Evolutionary conservation across 2,888 invertebrate species (phyloP).

Genomic region (Plagodis dolabraria): DNA sequence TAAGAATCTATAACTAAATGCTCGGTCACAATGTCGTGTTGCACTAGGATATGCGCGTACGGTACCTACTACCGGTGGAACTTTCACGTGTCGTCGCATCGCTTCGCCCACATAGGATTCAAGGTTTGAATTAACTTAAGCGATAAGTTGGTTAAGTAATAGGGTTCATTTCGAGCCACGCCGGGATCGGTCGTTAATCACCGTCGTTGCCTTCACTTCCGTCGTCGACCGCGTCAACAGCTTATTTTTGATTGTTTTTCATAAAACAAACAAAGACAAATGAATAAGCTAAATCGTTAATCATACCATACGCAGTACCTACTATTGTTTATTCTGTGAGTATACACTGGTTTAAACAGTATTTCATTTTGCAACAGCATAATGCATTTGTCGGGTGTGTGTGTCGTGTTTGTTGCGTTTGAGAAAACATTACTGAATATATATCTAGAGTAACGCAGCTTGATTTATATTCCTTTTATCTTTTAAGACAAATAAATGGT

Average conservation of each 20-base stretch:
- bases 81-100: too few species aligned
- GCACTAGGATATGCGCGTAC: too few species aligned
- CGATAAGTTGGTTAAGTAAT: conserved; percentile 74
- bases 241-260: conserved; percentile 82
- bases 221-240: conserved; percentile 67
- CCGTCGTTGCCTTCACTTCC: conserved; percentile 60
- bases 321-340: too few species aligned
- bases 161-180: conserved; percentile 77
- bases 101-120: too few species aligned
- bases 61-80: too few species aligned
- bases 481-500: conserved; percentile 27
- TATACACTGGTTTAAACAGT: conserved; percentile 58
- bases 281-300: conserved; percentile 71
- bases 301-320: conserved; percentile 42
- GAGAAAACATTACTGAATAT: conserved; percentile 37
- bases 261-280: conserved; percentile 79
- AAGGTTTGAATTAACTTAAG: conserved; percentile 51
- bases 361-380: conserved; percentile 54
- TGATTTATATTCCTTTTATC: conserved; percentile 35
- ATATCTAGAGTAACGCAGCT: conserved; percentile 24
- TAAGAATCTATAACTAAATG: conserved; percentile 32
- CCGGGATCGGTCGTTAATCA: conserved; percentile 76
- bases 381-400: conserved; percentile 43
- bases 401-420: conserved; percentile 43
- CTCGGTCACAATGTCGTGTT: conserved; percentile 50